phyloP scores from a whole-genome alignment of 1,140 invertebrate species.

The Acromyrmex echinatior region DNA sequence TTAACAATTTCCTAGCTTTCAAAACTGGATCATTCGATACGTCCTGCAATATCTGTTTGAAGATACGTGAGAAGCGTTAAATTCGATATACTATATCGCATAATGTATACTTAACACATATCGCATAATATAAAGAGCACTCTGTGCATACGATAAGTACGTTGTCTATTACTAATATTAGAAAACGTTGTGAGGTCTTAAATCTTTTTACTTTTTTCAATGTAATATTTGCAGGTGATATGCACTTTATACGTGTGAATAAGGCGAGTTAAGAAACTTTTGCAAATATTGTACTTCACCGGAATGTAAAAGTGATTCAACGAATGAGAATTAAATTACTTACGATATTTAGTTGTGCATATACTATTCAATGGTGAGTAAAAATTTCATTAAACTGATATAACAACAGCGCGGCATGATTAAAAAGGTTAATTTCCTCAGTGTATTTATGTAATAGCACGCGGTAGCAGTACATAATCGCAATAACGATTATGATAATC shows the following conservation, averaged over 20 bases:
- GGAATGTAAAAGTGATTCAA: neutral
- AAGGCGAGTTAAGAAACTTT: neutral
- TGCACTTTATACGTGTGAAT: neutral
- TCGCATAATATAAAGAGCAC: constrained; percentile 27
- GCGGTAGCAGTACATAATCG: constrained; percentile 31
- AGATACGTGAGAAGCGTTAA: constrained; percentile 40
- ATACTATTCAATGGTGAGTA: constrained; percentile 1
- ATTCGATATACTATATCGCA: constrained; percentile 15
- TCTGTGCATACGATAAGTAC: neutral
- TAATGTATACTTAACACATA: neutral
- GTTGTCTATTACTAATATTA: neutral
- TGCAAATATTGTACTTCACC: neutral
- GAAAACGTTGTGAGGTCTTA: neutral
- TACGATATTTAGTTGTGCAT: constrained; percentile 12
- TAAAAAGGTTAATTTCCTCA: constrained; percentile 53
- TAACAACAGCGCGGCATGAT: constrained; percentile 3
- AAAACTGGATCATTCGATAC: constrained; percentile 38
- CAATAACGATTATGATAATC: constrained; percentile 60
- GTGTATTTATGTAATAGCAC: constrained; percentile 54
- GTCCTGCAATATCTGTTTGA: constrained; percentile 27
- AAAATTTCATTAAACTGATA: constrained; percentile 46
- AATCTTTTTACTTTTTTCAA: neutral
- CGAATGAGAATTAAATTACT: constrained; percentile 9
- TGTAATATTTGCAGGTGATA: neutral
- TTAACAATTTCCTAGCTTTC: neutral